These are phyloP conservation scores for Gymnocheta viridis DNA, from an alignment of 2,888 invertebrate species.

Conservation along the genomic window DNA sequence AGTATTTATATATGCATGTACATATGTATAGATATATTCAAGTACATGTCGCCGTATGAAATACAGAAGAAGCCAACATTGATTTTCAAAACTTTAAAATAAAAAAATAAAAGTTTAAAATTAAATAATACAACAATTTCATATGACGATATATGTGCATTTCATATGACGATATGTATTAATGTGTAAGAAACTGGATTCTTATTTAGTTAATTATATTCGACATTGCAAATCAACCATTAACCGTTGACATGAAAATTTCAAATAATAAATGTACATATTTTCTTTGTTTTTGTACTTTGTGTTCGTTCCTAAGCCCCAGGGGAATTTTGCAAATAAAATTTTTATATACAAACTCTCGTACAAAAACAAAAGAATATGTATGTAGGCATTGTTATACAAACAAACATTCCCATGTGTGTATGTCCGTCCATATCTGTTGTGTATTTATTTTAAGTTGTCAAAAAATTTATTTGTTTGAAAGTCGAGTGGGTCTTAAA, in stretches of 20 bases:
- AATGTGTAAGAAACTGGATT: background rate
- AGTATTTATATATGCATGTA: no score
- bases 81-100: no score
- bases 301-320: conserved; percentile 23
- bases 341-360: conserved; percentile 2
- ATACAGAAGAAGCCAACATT: no score
- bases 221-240: conserved; percentile 19
- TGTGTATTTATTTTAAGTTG: conserved; percentile 6
- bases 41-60: no score
- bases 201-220: background rate
- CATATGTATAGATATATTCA: no score
- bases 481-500: conserved; percentile 3
- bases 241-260: conserved; percentile 12
- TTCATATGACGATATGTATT: background rate
- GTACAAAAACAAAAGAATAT: background rate
- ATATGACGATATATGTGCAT: no score
- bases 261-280: background rate
- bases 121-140: no score
- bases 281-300: conserved; percentile 4
- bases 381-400: background rate
- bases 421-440: background rate
- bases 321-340: conserved; percentile 18
- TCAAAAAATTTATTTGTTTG: conserved; percentile 10
- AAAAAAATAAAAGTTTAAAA: no score
- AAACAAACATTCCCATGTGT: background rate